A percentile compares a stretch with the other conserved stretches of the same genome.
phyloP scores from a whole-genome alignment of 2,113 vertebrate species.

The Perca fluviatilis region DNA sequence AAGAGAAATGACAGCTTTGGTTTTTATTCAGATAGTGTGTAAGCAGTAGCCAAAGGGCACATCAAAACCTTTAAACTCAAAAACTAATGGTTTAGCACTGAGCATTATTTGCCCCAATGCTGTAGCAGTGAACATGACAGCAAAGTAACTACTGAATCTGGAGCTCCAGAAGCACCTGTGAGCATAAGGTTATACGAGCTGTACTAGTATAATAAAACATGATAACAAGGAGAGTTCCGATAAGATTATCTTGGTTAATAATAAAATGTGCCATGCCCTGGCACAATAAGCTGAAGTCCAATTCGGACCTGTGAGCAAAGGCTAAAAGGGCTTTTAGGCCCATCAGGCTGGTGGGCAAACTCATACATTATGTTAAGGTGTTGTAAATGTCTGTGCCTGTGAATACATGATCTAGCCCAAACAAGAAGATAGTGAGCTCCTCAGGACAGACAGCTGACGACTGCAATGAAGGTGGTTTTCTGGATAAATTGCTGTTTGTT shows the following conservation, averaged over 20 bases:
- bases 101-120: not conserved
- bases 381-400: not conserved
- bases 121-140: not conserved
- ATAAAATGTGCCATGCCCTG: conserved; percentile 10
- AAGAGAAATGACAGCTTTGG: not conserved
- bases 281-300: not conserved
- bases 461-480: not conserved
- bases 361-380: too few relatives aligned
- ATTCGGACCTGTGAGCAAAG: conserved; percentile 3
- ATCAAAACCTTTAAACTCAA: not conserved
- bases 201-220: conserved; percentile 13
- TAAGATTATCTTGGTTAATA: conserved; percentile 44
- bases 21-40: not conserved
- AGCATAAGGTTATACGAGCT: conserved; percentile 31
- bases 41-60: not conserved
- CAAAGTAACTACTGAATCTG: conserved; percentile 1
- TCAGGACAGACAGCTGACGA: not conserved
- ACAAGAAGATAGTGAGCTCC: not conserved
- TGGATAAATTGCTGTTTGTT: not conserved
- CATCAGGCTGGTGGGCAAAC: too few relatives aligned
- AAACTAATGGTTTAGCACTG: not conserved
- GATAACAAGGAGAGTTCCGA: conserved; percentile 17
- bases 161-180: not conserved
- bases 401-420: not conserved
- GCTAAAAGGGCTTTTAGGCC: too few relatives aligned